These are phyloP conservation scores for Sicus ferrugineus DNA, from an alignment of 2,888 invertebrate genomes.

Conservation along the genomic window DNA sequence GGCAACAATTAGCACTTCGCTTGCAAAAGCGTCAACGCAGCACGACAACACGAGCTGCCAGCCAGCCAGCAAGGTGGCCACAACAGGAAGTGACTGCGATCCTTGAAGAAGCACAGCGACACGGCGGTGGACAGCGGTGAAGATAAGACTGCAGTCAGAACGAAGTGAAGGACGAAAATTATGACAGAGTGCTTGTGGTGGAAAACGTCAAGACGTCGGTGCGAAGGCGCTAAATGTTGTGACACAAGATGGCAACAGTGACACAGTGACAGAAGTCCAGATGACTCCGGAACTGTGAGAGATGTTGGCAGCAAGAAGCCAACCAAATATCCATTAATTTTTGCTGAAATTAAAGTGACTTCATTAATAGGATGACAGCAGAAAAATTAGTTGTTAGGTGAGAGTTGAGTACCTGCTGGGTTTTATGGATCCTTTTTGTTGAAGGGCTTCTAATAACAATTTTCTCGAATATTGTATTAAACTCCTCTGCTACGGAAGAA, in stretches of 20 bases:
- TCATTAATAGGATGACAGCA: no score
- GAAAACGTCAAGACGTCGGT: not conserved
- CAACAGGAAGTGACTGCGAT: not conserved
- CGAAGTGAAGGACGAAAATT: slow-evolving; percentile 13
- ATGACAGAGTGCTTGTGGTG: not conserved
- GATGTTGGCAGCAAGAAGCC: no score
- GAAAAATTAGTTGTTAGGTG: no score
- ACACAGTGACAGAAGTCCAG: no score
- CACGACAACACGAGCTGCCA: not conserved
- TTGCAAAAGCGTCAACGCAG: slow-evolving; percentile 38
- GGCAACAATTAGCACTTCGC: slow-evolving; percentile 49
- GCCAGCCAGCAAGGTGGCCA: not conserved
- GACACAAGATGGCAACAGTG: not conserved
- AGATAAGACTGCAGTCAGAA: not conserved
- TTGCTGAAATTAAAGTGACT: no score
- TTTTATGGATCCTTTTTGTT: no score
- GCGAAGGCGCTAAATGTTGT: slow-evolving; percentile 11
- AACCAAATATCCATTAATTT: no score
- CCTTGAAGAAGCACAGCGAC: not conserved
- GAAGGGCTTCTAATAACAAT: no score
- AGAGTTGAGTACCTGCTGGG: no score
- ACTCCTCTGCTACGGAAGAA: no score
- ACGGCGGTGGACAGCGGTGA: not conserved
- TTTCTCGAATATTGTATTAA: no score
- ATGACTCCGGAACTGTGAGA: no score